phyloP scores from a whole-genome alignment of 2,113 vertebrate species.

The Macquaria ambigua region DNA sequence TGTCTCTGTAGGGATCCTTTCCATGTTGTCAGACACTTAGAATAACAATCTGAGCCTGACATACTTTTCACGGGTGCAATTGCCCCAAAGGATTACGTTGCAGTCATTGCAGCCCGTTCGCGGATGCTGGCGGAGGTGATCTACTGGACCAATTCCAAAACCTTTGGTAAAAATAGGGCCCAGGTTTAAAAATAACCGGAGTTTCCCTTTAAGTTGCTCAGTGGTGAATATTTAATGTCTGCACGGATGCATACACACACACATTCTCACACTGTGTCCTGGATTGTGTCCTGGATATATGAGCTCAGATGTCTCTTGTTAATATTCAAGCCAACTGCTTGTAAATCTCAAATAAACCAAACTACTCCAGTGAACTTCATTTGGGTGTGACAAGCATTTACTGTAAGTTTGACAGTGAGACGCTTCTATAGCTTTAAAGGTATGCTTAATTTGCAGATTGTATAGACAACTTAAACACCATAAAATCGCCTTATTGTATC shows the following conservation, averaged over 20 bases:
- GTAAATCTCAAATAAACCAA: conserved; percentile 7
- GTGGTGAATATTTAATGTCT: neutral
- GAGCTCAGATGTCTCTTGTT: neutral
- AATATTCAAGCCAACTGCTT: conserved; percentile 38
- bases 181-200: too few species aligned
- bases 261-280: neutral
- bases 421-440: neutral
- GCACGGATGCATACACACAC: neutral
- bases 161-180: too few species aligned
- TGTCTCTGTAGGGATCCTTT: too few species aligned
- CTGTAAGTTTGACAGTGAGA: neutral
- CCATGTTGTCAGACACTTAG: too few species aligned
- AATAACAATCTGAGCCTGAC: too few species aligned
- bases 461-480: neutral
- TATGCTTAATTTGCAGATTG: neutral
- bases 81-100: too few species aligned
- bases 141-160: too few species aligned
- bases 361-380: neutral
- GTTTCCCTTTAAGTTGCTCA: neutral
- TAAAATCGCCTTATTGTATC: neutral
- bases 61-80: too few species aligned
- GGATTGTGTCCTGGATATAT: neutral
- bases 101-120: too few species aligned
- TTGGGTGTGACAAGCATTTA: neutral
- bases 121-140: too few species aligned